Evolutionary conservation across 2,113 vertebrate genomes (phyloP).

Genomic region (Chaetodon trifascialis): DNA sequence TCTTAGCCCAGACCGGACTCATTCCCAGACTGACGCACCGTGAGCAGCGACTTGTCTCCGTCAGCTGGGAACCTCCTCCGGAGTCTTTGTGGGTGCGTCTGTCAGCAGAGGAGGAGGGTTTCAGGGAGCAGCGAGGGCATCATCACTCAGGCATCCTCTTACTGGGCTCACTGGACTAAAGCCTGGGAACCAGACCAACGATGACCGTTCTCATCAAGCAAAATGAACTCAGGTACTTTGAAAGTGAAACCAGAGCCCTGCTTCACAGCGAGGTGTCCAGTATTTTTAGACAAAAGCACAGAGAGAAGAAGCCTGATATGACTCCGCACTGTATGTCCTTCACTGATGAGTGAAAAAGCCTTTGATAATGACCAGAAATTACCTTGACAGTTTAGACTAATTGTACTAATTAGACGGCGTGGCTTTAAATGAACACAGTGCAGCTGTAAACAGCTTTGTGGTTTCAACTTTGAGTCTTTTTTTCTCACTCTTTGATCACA

Average conservation of each 20-base stretch:
- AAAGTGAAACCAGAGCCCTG: constrained; percentile 56
- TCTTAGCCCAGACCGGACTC: not conserved
- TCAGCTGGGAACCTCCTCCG: constrained; percentile 43
- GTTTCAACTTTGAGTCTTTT: constrained; percentile 3
- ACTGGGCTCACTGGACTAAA: constrained; percentile 40
- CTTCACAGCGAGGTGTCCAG: constrained; percentile 14
- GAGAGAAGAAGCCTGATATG: not conserved
- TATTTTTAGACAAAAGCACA: constrained; percentile 36
- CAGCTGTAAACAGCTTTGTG: not conserved
- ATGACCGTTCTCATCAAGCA: constrained; percentile 43
- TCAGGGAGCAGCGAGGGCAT: constrained; percentile 46
- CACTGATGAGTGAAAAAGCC: not conserved
- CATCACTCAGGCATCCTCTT: constrained; percentile 44
- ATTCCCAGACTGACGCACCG: not conserved
- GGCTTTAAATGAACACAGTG: not conserved
- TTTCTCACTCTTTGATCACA: constrained; percentile 9
- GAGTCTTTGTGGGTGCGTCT: constrained; percentile 59
- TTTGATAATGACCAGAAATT: not conserved
- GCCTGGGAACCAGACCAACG: constrained; percentile 59
- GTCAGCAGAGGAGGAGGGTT: constrained; percentile 63
- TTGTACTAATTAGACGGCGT: not conserved
- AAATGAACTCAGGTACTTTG: constrained; percentile 37
- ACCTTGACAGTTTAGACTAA: not conserved
- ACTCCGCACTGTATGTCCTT: not conserved
- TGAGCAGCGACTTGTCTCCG: constrained; percentile 23